Evolutionary conservation across 1,140 invertebrate species (phyloP).

Genomic region (Limonius californicus): DNA sequence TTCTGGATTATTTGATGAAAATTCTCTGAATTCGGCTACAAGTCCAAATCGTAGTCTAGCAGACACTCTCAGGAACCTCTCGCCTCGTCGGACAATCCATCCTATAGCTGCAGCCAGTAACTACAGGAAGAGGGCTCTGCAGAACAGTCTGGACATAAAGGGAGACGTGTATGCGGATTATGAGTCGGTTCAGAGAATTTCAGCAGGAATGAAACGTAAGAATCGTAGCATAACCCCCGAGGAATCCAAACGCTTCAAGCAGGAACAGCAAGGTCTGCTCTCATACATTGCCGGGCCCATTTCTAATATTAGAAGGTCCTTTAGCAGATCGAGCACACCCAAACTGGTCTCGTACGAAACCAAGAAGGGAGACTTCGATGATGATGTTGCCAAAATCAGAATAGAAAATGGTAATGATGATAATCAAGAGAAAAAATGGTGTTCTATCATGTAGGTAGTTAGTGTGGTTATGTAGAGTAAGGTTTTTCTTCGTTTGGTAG

Average conservation of each 20-base stretch:
- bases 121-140: constrained; percentile 32
- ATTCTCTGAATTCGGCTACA: constrained; percentile 25
- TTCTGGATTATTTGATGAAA: constrained; percentile 19
- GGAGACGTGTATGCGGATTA: constrained; percentile 22
- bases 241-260: constrained; percentile 37
- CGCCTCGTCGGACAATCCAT: constrained; percentile 37
- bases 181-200: constrained; percentile 8
- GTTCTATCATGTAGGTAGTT: background rate
- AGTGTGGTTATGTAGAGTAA: too few relatives aligned
- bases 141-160: constrained; percentile 28
- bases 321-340: constrained; percentile 37
- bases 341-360: constrained; percentile 39
- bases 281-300: constrained; percentile 40
- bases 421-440: background rate
- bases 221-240: constrained; percentile 33
- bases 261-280: constrained; percentile 32
- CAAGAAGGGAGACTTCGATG: constrained; percentile 3
- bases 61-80: constrained; percentile 35
- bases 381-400: constrained; percentile 10
- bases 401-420: background rate
- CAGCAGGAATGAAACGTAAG: constrained; percentile 37
- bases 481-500: too few relatives aligned
- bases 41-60: constrained; percentile 27
- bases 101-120: constrained; percentile 22
- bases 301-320: constrained; percentile 30